A percentile compares a stretch with the other conserved stretches of the same genome.
phyloP scores from a whole-genome alignment of 2,888 invertebrate species.

The Epicampocera succincta region DNA sequence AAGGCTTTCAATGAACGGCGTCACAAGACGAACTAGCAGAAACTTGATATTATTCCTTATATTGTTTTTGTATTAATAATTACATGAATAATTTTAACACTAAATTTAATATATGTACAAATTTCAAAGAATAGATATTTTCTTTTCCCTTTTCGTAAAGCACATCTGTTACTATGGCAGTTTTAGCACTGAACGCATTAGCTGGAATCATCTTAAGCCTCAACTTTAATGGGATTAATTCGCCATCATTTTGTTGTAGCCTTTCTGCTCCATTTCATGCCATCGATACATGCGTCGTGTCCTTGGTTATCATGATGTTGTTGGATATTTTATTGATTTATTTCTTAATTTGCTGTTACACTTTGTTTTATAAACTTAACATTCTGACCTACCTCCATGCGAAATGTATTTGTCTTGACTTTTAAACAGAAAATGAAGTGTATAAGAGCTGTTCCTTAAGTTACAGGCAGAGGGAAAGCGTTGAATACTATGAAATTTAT shows the following conservation, averaged over 20 bases:
- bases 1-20: no score
- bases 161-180: slow-evolving; percentile 18
- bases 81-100: no score
- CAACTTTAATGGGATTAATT: slow-evolving; percentile 9
- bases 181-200: slow-evolving; percentile 20
- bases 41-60: no score
- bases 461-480: not conserved
- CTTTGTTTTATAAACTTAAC: slow-evolving; percentile 48
- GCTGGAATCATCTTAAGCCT: slow-evolving; percentile 1
- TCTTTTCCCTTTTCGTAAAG: no score
- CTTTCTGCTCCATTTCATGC: not conserved
- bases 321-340: slow-evolving; percentile 13
- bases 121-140: no score
- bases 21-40: no score
- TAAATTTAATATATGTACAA: no score
- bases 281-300: slow-evolving; percentile 40
- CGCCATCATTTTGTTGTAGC: not conserved
- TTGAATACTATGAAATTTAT: no score
- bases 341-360: slow-evolving; percentile 35
- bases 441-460: not conserved
- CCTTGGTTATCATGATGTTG: slow-evolving; percentile 23
- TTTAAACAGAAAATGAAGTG: slow-evolving; percentile 8
- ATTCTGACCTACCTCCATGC: slow-evolving; percentile 73
- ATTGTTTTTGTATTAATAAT: no score
- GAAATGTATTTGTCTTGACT: slow-evolving; percentile 63